Base-by-base conservation (phyloP, 2,797 vertebrate genomes). In the Gephyroberyx darwinii region DNA sequence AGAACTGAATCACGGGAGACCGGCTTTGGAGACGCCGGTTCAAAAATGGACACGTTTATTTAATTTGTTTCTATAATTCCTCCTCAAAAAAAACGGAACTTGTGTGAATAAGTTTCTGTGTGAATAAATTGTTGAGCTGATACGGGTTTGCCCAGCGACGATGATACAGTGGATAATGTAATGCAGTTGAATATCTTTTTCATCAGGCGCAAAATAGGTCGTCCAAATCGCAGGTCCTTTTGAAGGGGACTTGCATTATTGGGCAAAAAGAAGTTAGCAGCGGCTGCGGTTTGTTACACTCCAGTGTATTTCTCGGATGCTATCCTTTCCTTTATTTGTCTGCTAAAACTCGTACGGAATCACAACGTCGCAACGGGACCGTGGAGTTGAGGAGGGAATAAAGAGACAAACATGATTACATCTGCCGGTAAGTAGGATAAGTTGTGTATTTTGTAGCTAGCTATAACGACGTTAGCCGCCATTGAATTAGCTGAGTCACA, bases 401-500 rank as follows among this genome's bases (percentile, higher is more conserved):
- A 74, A 76, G 64, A 83, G 61, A 47, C 79, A 81, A 90, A n/a
- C 74, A 95, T 95, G 94, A 94, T 95, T 82, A 95, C 94, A 39
- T 95, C 94, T 59, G 94, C 94, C 61, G 94, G 94, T 95, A 85
- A 91, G 92, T 77, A 20, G 4, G 41, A 2, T 2, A 53, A 54
- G 50, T 17, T 52, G 41, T 54, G 81, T 74, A 60, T 86, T 84
- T 76, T 74, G 4, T 43, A 35, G 67, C 17, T 86, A 75, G 71
- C 62, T 1, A 22, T 41, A 33, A 16, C 8, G n/a, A 33, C 37
- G 8, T 31, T 37, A 60, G 71, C 77, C 64, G 71, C 82, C 84
- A 89, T 91, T 93, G 90, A 93, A 91, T 94, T 92, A 94, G 94
- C 94, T 95, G 94, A 95, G 94, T 95, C 94, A 95, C 93, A 94